A percentile compares a stretch with the other conserved stretches of the same genome.
Evolutionary conservation across 2,888 invertebrate species (phyloP).

Genomic region (Mellilla xanthometata): DNA sequence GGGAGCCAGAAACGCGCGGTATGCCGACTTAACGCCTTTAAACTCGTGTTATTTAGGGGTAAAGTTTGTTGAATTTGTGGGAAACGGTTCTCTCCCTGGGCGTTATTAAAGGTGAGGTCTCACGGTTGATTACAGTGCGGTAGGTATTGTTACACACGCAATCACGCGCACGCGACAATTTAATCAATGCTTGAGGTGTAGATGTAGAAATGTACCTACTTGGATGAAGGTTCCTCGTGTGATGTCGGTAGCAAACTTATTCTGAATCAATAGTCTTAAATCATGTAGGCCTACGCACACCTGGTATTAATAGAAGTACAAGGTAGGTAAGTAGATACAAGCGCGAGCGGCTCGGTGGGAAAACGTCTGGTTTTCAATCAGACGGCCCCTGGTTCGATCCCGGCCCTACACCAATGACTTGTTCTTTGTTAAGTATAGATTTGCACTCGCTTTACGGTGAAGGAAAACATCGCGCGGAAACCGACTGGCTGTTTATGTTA

Average conservation of each 20-base stretch:
- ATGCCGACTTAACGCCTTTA: slow-evolving; percentile 22
- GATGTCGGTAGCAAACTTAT: background rate
- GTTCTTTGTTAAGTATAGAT: no score
- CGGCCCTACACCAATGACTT: no score
- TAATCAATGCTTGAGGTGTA: slow-evolving; percentile 21
- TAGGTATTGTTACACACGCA: slow-evolving; percentile 24
- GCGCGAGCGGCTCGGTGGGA: no score
- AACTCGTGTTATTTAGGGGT: slow-evolving; percentile 12
- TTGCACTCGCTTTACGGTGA: no score
- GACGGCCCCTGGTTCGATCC: no score
- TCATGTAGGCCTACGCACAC: no score
- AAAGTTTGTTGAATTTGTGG: slow-evolving; percentile 6
- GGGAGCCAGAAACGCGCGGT: slow-evolving; percentile 16
- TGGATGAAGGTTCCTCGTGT: no score
- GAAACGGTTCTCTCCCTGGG: background rate
- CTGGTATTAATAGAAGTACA: no score
- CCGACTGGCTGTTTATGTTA: no score
- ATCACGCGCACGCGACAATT: slow-evolving; percentile 25
- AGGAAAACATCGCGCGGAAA: no score
- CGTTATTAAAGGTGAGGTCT: background rate
- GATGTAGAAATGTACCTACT: background rate
- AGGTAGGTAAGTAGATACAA: no score
- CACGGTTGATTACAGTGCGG: slow-evolving; percentile 15
- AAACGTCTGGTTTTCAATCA: no score
- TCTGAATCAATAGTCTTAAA: slow-evolving; percentile 1